Evolutionary conservation across 2,888 invertebrate species (phyloP).

Genomic region (Dasypolia templi): DNA sequence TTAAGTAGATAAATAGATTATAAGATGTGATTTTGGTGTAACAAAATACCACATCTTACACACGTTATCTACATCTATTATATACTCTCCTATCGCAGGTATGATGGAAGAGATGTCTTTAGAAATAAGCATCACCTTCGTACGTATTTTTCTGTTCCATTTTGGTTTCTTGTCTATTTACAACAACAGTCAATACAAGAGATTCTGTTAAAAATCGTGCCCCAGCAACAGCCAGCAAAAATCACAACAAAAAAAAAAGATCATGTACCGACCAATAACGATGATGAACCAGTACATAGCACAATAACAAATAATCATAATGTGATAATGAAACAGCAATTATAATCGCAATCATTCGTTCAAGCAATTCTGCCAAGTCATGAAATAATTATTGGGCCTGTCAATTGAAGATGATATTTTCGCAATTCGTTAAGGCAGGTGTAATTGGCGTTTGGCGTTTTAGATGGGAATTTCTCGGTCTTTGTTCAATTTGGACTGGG

Average conservation of each 20-base stretch:
- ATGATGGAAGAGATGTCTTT: too few relatives aligned
- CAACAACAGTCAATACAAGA: neutral
- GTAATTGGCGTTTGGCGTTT: slow-evolving; percentile 31
- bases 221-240: neutral
- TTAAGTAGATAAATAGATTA: too few relatives aligned
- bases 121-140: too few relatives aligned
- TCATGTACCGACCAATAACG: neutral
- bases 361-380: slow-evolving; percentile 44
- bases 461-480: neutral
- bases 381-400: slow-evolving; percentile 55
- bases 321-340: slow-evolving; percentile 41
- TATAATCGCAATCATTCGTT: slow-evolving; percentile 47
- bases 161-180: too few relatives aligned
- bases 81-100: too few relatives aligned
- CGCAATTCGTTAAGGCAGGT: slow-evolving; percentile 29
- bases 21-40: too few relatives aligned
- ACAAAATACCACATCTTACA: too few relatives aligned
- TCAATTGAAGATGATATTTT: slow-evolving; percentile 46
- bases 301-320: slow-evolving; percentile 34
- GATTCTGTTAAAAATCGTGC: neutral
- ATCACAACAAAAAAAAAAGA: slow-evolving; percentile 6
- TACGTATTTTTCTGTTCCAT: too few relatives aligned
- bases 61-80: too few relatives aligned
- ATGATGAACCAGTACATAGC: slow-evolving; percentile 17
- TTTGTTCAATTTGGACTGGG: slow-evolving; percentile 4